Percentiles rank a stretch among this genome's conserved stretches.
These are phyloP conservation scores for Thamnophis elegans DNA, from an alignment of 2,797 vertebrate species.

Conservation along the genomic window DNA sequence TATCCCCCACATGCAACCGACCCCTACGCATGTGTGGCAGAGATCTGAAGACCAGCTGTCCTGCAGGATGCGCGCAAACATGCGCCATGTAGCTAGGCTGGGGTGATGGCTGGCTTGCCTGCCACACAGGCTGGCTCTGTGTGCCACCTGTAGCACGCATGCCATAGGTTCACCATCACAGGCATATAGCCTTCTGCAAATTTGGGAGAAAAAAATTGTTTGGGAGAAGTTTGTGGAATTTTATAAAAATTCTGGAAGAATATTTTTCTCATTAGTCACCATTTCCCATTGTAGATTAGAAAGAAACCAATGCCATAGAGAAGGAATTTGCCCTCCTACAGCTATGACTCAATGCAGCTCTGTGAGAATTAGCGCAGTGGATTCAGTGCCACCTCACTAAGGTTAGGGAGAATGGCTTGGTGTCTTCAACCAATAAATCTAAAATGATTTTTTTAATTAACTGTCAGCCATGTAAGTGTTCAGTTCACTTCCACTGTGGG, in stretches of 20 bases:
- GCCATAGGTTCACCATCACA: too few relatives aligned
- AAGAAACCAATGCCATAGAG: background rate
- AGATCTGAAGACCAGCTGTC: too few relatives aligned
- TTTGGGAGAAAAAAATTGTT: background rate
- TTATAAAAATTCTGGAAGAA: background rate
- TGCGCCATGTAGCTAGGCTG: too few relatives aligned
- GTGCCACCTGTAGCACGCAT: too few relatives aligned
- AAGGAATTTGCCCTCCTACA: background rate
- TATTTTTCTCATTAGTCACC: background rate
- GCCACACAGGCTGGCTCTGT: too few relatives aligned
- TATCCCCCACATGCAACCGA: too few relatives aligned
- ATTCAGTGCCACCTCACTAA: slow-evolving; percentile 13
- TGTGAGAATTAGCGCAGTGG: background rate
- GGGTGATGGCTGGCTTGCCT: too few relatives aligned
- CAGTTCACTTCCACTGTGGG: slow-evolving; percentile 12
- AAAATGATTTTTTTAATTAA: slow-evolving; percentile 34
- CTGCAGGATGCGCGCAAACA: too few relatives aligned
- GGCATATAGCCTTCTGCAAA: background rate
- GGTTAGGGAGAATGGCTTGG: slow-evolving; percentile 31
- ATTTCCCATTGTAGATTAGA: background rate
- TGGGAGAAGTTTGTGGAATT: background rate
- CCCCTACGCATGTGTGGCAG: too few relatives aligned
- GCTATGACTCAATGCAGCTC: background rate
- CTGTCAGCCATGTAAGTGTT: slow-evolving; percentile 36
- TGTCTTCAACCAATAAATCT: slow-evolving; percentile 45